Evolutionary conservation across 2,797 vertebrate genomes (phyloP), one percentile per base, ranked within the genome.

Genomic region (Poeciliopsis paucimaculata): DNA sequence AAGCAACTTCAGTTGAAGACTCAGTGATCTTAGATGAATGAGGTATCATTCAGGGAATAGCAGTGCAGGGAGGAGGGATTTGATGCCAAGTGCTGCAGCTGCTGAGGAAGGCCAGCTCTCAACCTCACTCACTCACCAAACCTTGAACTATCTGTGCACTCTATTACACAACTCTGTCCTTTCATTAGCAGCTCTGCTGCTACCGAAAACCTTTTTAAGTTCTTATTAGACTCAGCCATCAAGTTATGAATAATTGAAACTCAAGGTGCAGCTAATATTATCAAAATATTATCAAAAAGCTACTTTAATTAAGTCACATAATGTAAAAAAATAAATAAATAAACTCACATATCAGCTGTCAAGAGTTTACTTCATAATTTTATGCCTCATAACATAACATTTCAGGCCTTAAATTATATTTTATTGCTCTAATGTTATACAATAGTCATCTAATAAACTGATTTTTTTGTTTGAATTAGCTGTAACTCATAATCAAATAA

Each of bases 21-120:
- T 92, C 85, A 80, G 87, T 89, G 90, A 93, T 93, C 86, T 89
- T 62, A 87, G 87, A 93, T 94, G 92, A 94, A 93, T 91, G 86
- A 79, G 77, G 82, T 82, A 89, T 89, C 88, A 91, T 91, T 92
- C 88, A 91, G 86, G 85, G 83, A 90, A 84, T 84, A 85, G 77
- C 87, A 80, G 89, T 60, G 89, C 78, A 86, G 81, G 85, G 87
- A 82, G 75, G 86, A 83, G 82, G 88, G 86, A 89, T 91, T 79
- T 86, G 88, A 78, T 83, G 84, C 78, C 84, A 83, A 90, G 74
- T 79, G 77, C 90, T 83, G 84, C 87, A 73, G 90, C 84, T 91
- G 88, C 79, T 18, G 75, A 76, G 85, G 84, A 91, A 91, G 88
- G 87, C 82, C 85, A 18, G 76, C 83, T 76, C 80, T 88, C 83